Percentiles rank a stretch among this genome's conserved stretches.
Conservation (phyloP, 2,797 vertebrate genomes). For the Rhynchonycteris naso region DNA sequence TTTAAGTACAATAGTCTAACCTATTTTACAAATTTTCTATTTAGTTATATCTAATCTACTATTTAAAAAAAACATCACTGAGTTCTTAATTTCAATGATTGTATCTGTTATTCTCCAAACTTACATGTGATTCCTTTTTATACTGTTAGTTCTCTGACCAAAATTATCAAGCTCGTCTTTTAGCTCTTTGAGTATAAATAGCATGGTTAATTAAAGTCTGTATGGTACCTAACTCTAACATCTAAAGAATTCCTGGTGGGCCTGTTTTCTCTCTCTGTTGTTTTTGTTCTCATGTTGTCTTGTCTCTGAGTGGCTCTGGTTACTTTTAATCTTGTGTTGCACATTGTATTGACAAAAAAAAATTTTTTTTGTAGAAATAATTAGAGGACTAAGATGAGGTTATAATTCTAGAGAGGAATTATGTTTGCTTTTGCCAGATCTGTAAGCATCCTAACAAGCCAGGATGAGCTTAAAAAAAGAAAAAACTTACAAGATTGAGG, state of each 20-base stretch:
- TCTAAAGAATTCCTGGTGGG: not conserved
- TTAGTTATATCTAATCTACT: not conserved
- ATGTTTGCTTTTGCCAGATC: slow-evolving; percentile 28
- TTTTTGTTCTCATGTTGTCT: slow-evolving; percentile 14
- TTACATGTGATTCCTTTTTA: not conserved
- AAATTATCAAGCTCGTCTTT: not conserved
- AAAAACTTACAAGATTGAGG: not conserved
- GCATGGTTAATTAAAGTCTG: not conserved
- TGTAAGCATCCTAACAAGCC: not conserved
- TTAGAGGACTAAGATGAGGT: not conserved
- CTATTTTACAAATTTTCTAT: not conserved
- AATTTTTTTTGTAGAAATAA: not conserved
- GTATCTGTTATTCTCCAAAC: slow-evolving; percentile 32
- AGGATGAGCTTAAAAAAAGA: not conserved
- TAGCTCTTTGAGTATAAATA: not conserved
- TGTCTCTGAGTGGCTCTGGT: not conserved
- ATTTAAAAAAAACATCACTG: not conserved
- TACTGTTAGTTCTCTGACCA: not conserved
- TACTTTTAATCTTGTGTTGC: slow-evolving; percentile 45
- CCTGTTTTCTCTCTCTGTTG: not conserved
- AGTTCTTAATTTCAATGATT: slow-evolving; percentile 31
- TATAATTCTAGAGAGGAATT: slow-evolving; percentile 53
- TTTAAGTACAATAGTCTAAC: not conserved
- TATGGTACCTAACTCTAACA: not conserved
- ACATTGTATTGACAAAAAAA: not conserved